Evolutionary conservation across 2,888 invertebrate species (phyloP), one percentile per base, ranked within the genome.

Genomic region (Cataglyphis altisquamis): DNA sequence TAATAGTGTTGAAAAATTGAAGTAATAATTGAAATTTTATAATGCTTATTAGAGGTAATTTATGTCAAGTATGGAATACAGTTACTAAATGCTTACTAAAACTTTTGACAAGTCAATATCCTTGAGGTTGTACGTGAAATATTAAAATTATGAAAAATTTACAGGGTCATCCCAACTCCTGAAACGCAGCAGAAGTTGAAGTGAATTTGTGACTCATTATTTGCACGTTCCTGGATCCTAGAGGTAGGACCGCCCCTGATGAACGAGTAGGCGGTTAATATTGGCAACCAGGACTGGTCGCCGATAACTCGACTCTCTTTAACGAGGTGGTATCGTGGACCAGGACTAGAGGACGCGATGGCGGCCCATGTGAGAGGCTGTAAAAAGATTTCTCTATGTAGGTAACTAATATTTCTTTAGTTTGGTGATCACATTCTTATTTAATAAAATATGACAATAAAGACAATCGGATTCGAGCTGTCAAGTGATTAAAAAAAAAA

Each of bases 231-330:
- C 93, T 93, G 93, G 87, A 86, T 92, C 92, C 92, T 93, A 93
- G 93, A 91, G 90, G 89, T 93, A 93, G 92, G 93, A 93, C 93
- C 93, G 93, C 93, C 93, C 90, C 92, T 91, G 91, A 84, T 88
- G 90, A 92, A 91, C 91, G 91, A 92, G 93, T 92, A 93, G 93
- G 93, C 93, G 93, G 92, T 80, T 80, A 80, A 60, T 72, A 80
- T 80, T 87, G 86, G 88, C 90, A 90, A 90, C 89, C 87, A 88
- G 88, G 87, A 90, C 90, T 89, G 86, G 83, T 88, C 89, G 84
- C 86, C 84, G 86, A 85, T 83, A 84, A 85, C 88, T 84, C 88
- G 86, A 63, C 87, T 89, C 91, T 90, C 91, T 90, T 89, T 90
- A 91, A 91, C 92, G 90, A 72, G 77, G 73, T 90, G 89, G 89